Conservation (phyloP, 1,140 invertebrate species). For the Calephelis nemesis region DNA sequence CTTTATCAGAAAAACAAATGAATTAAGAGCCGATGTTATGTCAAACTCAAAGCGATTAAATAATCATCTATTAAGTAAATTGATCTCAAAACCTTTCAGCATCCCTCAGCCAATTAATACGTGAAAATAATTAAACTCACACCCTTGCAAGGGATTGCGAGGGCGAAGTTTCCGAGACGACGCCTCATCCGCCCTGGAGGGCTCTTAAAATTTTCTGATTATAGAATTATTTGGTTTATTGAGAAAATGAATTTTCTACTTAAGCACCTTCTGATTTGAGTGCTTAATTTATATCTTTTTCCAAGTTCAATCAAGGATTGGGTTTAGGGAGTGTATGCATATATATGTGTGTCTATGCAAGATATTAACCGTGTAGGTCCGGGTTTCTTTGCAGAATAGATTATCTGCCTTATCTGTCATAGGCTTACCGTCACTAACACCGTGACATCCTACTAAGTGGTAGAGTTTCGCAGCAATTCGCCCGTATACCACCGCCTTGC, state of each 20-base stretch:
- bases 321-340: no score
- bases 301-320: not conserved
- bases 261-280: conserved; percentile 2
- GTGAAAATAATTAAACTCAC: conserved; percentile 47
- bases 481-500: no score
- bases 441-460: no score
- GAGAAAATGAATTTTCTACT: conserved; percentile 16
- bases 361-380: no score
- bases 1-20: not conserved
- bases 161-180: conserved; percentile 42
- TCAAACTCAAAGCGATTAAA: not conserved
- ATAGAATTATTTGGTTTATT: conserved; percentile 31
- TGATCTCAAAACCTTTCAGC: conserved; percentile 21
- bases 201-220: conserved; percentile 33
- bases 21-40: not conserved
- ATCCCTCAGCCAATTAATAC: conserved; percentile 40
- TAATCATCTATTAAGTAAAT: conserved; percentile 17
- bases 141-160: conserved; percentile 29
- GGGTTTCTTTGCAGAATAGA: no score
- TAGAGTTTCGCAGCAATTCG: no score
- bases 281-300: not conserved
- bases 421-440: no score
- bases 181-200: conserved; percentile 32
- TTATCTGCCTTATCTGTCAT: no score
- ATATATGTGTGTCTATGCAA: no score